These are phyloP conservation scores for Periophthalmus modestus DNA, from an alignment of 2,113 vertebrate genomes.

Conservation along the genomic window DNA sequence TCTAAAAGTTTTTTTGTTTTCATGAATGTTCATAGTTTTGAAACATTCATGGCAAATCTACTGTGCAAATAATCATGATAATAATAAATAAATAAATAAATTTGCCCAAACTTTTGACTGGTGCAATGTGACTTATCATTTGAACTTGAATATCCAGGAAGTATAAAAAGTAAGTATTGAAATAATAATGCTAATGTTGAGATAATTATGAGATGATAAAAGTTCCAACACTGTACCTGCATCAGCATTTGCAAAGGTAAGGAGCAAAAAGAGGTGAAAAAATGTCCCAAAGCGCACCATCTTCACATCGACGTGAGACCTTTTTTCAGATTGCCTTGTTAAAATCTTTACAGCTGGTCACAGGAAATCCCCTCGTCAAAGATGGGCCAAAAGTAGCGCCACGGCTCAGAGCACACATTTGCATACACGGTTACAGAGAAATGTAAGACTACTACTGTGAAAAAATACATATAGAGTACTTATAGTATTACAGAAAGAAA, in stretches of 20 bases:
- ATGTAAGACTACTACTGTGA: no score
- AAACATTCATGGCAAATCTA: no score
- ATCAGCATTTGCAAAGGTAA: neutral
- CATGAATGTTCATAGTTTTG: no score
- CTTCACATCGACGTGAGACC: neutral
- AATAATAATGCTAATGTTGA: neutral
- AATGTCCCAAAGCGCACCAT: neutral
- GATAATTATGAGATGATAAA: neutral
- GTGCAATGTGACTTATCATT: no score
- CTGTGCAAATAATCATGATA: no score
- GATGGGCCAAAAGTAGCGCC: neutral
- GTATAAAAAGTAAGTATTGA: no score
- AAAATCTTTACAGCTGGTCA: neutral
- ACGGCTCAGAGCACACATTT: neutral
- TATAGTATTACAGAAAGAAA: neutral
- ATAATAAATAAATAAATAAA: no score
- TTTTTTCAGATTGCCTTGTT: neutral
- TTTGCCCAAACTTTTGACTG: no score
- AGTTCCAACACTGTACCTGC: neutral
- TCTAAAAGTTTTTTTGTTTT: no score
- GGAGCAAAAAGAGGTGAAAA: neutral
- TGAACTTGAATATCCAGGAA: no score
- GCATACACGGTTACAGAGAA: neutral
- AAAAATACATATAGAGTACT: neutral
- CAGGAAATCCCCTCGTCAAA: constrained; percentile 1